Conservation (phyloP, 2,888 invertebrate genomes). For the Tridacna gigas region DNA sequence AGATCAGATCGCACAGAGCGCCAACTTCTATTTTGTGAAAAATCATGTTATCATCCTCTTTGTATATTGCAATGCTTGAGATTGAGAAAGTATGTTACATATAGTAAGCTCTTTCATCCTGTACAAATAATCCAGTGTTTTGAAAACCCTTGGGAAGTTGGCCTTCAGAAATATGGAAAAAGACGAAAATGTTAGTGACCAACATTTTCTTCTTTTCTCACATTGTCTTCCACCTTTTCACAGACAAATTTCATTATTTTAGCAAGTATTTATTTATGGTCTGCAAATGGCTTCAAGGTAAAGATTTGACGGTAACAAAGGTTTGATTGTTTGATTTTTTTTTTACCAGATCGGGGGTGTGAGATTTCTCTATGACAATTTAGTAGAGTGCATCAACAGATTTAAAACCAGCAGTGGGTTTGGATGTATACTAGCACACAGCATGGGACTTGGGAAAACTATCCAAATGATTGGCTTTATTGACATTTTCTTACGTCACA, state of each 20-base stretch:
- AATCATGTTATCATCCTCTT: too few species aligned
- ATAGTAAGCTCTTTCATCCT: too few species aligned
- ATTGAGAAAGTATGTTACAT: too few species aligned
- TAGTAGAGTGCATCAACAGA: conserved; percentile 95
- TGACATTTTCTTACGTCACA: conserved; percentile 97
- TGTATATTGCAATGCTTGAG: too few species aligned
- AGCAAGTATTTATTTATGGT: neutral
- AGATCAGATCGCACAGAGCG: too few species aligned
- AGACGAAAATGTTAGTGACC: neutral
- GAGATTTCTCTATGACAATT: conserved; percentile 97
- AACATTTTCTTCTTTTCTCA: neutral
- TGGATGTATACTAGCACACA: conserved; percentile 99
- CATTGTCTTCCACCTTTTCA: neutral
- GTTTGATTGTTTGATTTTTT: neutral
- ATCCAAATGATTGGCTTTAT: conserved; percentile 96
- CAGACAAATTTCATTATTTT: neutral
- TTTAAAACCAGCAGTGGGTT: conserved; percentile 95
- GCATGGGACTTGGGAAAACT: conserved; percentile 99
- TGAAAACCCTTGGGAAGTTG: neutral
- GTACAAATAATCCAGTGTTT: too few species aligned
- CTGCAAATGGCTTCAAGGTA: neutral
- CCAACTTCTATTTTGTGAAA: too few species aligned
- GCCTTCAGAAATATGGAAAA: neutral
- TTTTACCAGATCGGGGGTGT: conserved; percentile 93
- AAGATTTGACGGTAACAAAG: neutral